These are phyloP conservation scores for Agrochola circellaris DNA, from an alignment of 2,888 invertebrate genomes.

Conservation along the genomic window DNA sequence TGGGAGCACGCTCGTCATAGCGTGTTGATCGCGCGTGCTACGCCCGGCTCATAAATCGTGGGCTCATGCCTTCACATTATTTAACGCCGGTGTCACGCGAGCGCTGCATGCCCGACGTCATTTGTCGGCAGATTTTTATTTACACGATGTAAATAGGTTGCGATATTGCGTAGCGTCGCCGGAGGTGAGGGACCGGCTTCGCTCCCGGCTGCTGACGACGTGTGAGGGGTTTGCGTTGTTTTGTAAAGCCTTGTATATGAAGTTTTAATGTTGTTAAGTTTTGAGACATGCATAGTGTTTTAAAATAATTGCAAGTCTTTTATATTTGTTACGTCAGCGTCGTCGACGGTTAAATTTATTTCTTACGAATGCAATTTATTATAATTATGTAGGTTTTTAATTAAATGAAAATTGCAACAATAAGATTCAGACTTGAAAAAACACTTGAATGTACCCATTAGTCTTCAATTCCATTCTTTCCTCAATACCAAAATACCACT, in stretches of 20 bases:
- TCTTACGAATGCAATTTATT: background rate
- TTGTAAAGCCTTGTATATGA: slow-evolving; percentile 29
- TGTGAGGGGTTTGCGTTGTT: slow-evolving; percentile 15
- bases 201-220: slow-evolving; percentile 44
- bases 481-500: background rate
- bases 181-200: slow-evolving; percentile 10
- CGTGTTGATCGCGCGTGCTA: slow-evolving; percentile 70
- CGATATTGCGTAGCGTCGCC: slow-evolving; percentile 51
- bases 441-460: background rate
- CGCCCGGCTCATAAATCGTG: slow-evolving; percentile 70
- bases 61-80: slow-evolving; percentile 77
- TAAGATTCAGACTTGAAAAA: background rate
- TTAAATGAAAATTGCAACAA: background rate
- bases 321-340: background rate
- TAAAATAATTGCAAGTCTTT: background rate
- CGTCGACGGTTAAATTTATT: background rate
- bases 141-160: slow-evolving; percentile 60
- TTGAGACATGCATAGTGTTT: background rate
- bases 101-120: slow-evolving; percentile 67
- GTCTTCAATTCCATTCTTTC: background rate
- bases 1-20: slow-evolving; percentile 65
- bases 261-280: slow-evolving; percentile 25
- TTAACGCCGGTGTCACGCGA: slow-evolving; percentile 77
- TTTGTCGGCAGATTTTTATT: slow-evolving; percentile 66
- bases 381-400: background rate